Evolutionary conservation across 2,113 vertebrate genomes (phyloP).

Genomic region (Brachyistius frenatus): DNA sequence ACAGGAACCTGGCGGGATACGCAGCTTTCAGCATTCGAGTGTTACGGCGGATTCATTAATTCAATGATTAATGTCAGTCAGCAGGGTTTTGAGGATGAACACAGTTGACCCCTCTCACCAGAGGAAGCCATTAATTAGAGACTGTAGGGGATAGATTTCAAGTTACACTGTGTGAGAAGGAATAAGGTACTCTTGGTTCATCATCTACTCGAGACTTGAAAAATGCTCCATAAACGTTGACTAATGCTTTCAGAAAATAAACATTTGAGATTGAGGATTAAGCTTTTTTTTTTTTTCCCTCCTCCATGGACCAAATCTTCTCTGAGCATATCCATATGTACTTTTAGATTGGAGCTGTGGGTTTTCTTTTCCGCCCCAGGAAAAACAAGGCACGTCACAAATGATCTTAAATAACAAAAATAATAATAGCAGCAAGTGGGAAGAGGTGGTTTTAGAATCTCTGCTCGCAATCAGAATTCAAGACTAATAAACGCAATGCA

Average conservation of each 20-base stretch:
- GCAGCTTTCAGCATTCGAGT: slow-evolving; percentile 6
- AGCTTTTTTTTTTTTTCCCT: neutral
- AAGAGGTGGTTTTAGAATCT: slow-evolving; percentile 29
- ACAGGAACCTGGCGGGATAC: neutral
- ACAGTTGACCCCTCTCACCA: slow-evolving; percentile 43
- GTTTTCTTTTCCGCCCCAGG: slow-evolving; percentile 50
- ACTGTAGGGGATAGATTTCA: slow-evolving; percentile 52
- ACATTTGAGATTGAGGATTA: slow-evolving; percentile 54
- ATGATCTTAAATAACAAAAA: slow-evolving; percentile 19
- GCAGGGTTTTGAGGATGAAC: slow-evolving; percentile 47
- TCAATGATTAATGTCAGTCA: slow-evolving; percentile 55
- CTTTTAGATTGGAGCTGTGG: slow-evolving; percentile 23
- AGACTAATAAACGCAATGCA: too few relatives aligned
- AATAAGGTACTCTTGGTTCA: slow-evolving; percentile 42
- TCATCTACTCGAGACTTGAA: slow-evolving; percentile 43
- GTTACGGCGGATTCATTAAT: slow-evolving; percentile 47
- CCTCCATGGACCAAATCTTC: slow-evolving; percentile 34
- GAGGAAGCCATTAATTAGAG: slow-evolving; percentile 71
- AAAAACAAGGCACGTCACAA: slow-evolving; percentile 60
- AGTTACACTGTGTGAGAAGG: slow-evolving; percentile 45
- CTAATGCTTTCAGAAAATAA: slow-evolving; percentile 66
- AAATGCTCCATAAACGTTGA: slow-evolving; percentile 50
- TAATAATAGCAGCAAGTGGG: slow-evolving; percentile 3
- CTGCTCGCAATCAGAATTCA: too few relatives aligned
- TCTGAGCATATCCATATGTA: slow-evolving; percentile 53